A percentile compares a stretch with the other conserved stretches of the same genome.
These are phyloP conservation scores for Batillaria attramentaria DNA, from an alignment of 1,140 invertebrate genomes.

Conservation along the genomic window DNA sequence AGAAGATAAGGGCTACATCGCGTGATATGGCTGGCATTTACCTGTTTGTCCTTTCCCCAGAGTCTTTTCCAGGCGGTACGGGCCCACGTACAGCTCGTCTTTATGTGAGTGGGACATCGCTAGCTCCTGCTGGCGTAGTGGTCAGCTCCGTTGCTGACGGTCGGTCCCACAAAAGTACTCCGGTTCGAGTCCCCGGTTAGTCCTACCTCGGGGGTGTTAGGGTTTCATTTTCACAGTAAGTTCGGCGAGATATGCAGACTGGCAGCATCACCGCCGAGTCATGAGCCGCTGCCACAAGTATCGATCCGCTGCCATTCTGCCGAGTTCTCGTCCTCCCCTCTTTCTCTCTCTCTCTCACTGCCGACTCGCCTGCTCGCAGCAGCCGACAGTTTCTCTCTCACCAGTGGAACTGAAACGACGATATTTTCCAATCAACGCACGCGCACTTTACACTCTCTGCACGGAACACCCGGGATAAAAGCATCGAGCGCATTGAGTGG, in stretches of 20 bases:
- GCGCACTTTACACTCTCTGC: too few species aligned
- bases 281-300: conserved; percentile 2
- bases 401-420: too few species aligned
- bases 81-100: conserved; percentile 91
- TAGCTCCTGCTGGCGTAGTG: too few species aligned
- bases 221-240: conserved; percentile 23
- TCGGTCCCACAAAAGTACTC: too few species aligned
- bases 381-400: neutral
- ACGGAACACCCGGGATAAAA: too few species aligned
- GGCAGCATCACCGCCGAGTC: neutral
- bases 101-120: conserved; percentile 59
- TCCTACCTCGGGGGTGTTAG: conserved; percentile 12
- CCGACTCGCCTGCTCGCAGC: neutral
- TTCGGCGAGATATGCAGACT: neutral
- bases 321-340: too few species aligned
- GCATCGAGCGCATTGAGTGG: too few species aligned
- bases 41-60: conserved; percentile 99
- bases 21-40: too few species aligned
- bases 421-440: too few species aligned
- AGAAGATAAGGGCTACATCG: too few species aligned
- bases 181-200: too few species aligned
- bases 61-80: conserved; percentile 98
- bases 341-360: neutral
- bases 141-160: too few species aligned
- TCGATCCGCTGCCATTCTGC: conserved; percentile 3